Conservation (phyloP, 2,888 invertebrate species). For the Netelia fuscicornis region DNA sequence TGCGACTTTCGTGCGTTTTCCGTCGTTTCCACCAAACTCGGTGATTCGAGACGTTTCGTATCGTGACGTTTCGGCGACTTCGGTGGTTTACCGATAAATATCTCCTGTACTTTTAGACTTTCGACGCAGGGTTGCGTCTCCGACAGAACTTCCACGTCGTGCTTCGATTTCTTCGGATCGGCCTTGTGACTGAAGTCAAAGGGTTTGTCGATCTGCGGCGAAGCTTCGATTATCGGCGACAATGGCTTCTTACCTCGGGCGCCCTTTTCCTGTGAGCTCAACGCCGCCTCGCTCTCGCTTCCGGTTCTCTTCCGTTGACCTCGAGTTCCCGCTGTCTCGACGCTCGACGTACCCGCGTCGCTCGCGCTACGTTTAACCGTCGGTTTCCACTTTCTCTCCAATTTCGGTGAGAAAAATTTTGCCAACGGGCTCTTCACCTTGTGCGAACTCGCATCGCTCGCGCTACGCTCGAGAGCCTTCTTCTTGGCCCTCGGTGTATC, state of each 20-base stretch:
- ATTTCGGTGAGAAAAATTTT: conserved; percentile 80
- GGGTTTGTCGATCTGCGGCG: conserved; percentile 87
- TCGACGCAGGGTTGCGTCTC: conserved; percentile 43
- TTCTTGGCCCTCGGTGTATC: conserved; percentile 85
- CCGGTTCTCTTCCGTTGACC: conserved; percentile 86
- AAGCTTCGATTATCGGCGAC: conserved; percentile 92
- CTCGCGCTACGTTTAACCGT: conserved; percentile 84
- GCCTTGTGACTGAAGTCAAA: conserved; percentile 76
- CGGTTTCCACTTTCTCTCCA: conserved; percentile 76
- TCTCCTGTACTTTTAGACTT: conserved; percentile 59
- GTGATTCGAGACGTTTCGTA: conserved; percentile 51
- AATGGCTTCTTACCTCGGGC: conserved; percentile 89
- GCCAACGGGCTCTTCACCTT: conserved; percentile 78
- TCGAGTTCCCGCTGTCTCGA: conserved; percentile 80
- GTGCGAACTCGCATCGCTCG: conserved; percentile 83
- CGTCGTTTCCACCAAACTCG: conserved; percentile 40
- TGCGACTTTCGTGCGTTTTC: conserved; percentile 42
- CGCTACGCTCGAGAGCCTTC: conserved; percentile 85
- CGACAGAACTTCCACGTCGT: conserved; percentile 67
- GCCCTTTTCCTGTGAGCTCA: conserved; percentile 85
- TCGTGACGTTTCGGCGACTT: conserved; percentile 57
- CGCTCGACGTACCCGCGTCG: conserved; percentile 86
- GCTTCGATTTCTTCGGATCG: conserved; percentile 75
- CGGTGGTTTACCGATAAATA: conserved; percentile 50
- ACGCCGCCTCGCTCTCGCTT: conserved; percentile 86